Conservation (phyloP, 2,113 vertebrate genomes). For the Laticauda laticaudata region DNA sequence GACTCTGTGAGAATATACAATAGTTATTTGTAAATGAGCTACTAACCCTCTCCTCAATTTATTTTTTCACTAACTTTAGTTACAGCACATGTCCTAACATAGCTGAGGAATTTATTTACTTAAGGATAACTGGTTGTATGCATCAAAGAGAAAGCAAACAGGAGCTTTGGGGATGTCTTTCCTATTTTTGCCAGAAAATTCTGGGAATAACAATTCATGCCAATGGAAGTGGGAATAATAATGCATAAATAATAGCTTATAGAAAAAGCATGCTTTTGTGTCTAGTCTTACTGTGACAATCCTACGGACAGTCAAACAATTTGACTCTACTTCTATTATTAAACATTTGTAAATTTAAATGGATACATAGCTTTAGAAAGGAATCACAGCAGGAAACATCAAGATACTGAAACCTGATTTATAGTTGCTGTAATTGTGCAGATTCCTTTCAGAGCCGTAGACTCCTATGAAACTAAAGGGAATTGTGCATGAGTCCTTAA, state of each 20-base stretch:
- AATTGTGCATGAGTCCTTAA: neutral
- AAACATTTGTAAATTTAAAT: neutral
- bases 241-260: neutral
- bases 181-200: conserved; percentile 29
- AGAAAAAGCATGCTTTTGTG: neutral
- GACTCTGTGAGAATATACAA: conserved; percentile 59
- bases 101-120: conserved; percentile 60
- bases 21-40: conserved; percentile 71
- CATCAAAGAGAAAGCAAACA: conserved; percentile 13
- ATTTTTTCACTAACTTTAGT: conserved; percentile 72
- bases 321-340: neutral
- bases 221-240: neutral
- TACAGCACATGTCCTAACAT: conserved; percentile 75
- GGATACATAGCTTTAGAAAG: neutral
- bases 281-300: neutral
- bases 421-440: neutral
- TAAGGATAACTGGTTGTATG: conserved; percentile 54
- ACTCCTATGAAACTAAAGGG: neutral
- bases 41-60: conserved; percentile 61
- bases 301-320: neutral
- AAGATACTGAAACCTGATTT: neutral
- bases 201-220: neutral
- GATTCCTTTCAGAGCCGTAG: neutral
- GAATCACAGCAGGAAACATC: neutral
- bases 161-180: conserved; percentile 22